A percentile compares a stretch with the other conserved stretches of the same genome.
Evolutionary conservation across 2,797 vertebrate genomes (phyloP).

Genomic region (Calcarius lapponicus): DNA sequence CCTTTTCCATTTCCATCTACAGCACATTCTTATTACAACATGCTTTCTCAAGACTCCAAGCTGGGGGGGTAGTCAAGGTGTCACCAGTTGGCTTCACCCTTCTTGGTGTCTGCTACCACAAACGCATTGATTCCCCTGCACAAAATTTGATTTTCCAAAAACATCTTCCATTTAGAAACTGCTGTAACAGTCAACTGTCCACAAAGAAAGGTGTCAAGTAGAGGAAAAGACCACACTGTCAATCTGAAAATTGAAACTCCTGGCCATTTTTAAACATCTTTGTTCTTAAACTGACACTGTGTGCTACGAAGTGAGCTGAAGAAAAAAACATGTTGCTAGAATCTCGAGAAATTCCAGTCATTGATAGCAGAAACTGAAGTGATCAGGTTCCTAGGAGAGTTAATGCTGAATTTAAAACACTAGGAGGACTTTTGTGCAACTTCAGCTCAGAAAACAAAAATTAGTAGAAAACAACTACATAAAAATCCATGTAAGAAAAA

Average conservation of each 20-base stretch:
- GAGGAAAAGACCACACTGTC: neutral
- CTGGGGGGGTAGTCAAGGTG: neutral
- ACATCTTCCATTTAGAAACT: neutral
- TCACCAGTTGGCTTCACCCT: rapidly evolving
- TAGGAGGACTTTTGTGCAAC: neutral
- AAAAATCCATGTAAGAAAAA: neutral
- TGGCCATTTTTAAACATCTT: neutral
- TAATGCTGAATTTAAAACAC: neutral
- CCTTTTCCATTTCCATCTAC: neutral
- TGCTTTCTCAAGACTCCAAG: neutral
- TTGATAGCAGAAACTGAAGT: neutral
- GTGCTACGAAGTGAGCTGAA: neutral
- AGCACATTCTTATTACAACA: neutral
- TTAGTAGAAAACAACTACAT: neutral
- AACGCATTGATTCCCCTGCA: neutral
- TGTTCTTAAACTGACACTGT: neutral
- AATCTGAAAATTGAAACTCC: neutral
- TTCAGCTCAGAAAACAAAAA: neutral
- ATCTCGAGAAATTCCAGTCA: neutral
- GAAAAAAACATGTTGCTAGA: neutral
- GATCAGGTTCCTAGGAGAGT: neutral
- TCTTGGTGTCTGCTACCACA: rapidly evolving
- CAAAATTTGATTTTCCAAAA: neutral
- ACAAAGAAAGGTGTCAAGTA: neutral
- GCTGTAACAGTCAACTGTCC: neutral